These are phyloP conservation scores for Cottus gobio DNA, from an alignment of 2,113 vertebrate species.

Conservation along the genomic window DNA sequence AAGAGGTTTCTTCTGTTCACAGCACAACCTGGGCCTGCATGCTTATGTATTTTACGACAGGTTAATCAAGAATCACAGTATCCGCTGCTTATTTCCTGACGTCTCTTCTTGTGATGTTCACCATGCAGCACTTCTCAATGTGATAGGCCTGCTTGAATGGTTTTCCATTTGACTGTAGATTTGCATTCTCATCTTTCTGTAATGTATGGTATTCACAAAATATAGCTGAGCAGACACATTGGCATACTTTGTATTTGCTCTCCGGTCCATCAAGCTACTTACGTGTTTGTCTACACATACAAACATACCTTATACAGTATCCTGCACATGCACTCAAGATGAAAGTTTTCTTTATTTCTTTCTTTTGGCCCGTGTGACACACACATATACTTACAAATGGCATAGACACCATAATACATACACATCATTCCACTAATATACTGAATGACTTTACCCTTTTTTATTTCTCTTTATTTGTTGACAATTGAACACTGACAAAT, in stretches of 20 bases:
- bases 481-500: neutral
- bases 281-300: slow-evolving; percentile 11
- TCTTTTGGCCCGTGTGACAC: neutral
- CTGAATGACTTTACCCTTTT: neutral
- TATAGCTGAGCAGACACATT: slow-evolving; percentile 59
- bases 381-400: neutral
- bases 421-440: neutral
- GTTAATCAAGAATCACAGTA: slow-evolving; percentile 69
- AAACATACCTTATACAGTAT: neutral
- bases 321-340: slow-evolving; percentile 11
- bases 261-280: slow-evolving; percentile 30
- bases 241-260: slow-evolving; percentile 34
- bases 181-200: slow-evolving; percentile 56
- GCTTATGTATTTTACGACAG: slow-evolving; percentile 66
- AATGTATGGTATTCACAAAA: slow-evolving; percentile 39
- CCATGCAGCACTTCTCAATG: slow-evolving; percentile 44
- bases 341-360: slow-evolving; percentile 10
- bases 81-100: slow-evolving; percentile 41
- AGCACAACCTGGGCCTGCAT: slow-evolving; percentile 56
- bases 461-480: neutral
- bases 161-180: slow-evolving; percentile 44
- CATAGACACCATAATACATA: neutral
- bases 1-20: slow-evolving; percentile 68
- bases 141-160: slow-evolving; percentile 38
- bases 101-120: slow-evolving; percentile 47